Evolutionary conservation across 2,797 vertebrate species (phyloP).

Genomic region (Sebastes taczanowskii): DNA sequence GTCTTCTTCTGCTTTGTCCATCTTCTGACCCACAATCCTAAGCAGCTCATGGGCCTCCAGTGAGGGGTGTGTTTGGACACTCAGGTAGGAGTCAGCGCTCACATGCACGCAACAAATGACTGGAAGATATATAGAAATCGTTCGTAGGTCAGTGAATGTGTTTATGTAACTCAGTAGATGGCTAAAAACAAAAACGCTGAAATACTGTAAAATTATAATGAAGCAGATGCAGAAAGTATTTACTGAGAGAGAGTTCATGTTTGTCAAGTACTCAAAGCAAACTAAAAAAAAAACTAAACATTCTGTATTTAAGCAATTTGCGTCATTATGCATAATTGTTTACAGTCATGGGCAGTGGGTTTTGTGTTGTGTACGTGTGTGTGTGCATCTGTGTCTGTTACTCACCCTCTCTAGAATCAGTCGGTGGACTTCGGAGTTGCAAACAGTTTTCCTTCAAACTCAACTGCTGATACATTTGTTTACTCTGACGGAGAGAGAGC

Average conservation of each 20-base stretch:
- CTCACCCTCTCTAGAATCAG: constrained; percentile 92
- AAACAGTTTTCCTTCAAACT: constrained; percentile 95
- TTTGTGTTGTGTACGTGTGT: not conserved
- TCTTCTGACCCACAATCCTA: constrained; percentile 88
- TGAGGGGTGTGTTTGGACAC: constrained; percentile 88
- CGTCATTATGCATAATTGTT: constrained; percentile 29
- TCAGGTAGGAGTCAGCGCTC: constrained; percentile 94
- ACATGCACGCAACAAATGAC: constrained; percentile 94
- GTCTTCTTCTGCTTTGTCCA: constrained; percentile 90
- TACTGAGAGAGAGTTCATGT: not conserved
- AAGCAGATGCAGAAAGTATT: not conserved
- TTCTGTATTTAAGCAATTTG: constrained; percentile 26
- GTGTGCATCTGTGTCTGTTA: constrained; percentile 9
- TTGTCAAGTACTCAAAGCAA: not conserved
- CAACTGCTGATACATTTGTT: constrained; percentile 93
- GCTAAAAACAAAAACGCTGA: not conserved
- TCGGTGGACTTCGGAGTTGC: constrained; percentile 84
- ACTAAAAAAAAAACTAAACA: not conserved
- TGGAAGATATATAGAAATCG: constrained; percentile 52
- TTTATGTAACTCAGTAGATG: not conserved
- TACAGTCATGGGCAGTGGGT: not conserved
- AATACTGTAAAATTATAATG: not conserved
- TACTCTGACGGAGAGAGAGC: constrained; percentile 82
- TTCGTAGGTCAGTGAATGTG: not conserved
- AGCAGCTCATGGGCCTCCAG: constrained; percentile 91